phyloP scores from a whole-genome alignment of 2,888 invertebrate genomes.

The Capitulum mitella region DNA sequence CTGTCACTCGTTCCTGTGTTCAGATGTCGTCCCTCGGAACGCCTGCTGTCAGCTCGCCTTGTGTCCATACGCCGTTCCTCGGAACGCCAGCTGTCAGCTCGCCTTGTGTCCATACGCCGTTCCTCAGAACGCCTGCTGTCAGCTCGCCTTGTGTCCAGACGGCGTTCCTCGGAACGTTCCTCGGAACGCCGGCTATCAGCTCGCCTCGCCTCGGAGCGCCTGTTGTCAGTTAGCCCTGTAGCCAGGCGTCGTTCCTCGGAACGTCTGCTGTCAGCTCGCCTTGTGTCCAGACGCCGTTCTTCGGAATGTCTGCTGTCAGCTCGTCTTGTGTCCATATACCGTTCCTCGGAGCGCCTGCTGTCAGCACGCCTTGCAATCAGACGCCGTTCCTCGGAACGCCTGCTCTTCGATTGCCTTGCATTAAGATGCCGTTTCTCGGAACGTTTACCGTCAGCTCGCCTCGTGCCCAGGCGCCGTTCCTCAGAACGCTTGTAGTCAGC shows the following conservation, averaged over 20 bases:
- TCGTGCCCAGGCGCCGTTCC: not conserved
- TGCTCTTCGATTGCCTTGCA: not conserved
- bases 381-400: not conserved
- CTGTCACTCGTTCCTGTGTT: not conserved
- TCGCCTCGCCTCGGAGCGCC: not conserved
- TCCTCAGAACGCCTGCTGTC: not conserved
- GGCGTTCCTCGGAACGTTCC: not conserved
- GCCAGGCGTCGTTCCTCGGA: not conserved
- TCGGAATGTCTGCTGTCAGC: not conserved
- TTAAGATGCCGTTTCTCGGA: not conserved
- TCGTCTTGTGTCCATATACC: not conserved
- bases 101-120: not conserved
- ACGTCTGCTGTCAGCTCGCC: not conserved
- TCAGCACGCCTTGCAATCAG: not conserved
- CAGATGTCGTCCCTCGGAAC: no score
- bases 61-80: not conserved
- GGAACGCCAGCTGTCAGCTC: not conserved
- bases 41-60: no score
- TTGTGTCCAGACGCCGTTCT: not conserved
- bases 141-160: not conserved
- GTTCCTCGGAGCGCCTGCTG: not conserved
- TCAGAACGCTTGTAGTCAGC: not conserved
- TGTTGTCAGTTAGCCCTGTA: not conserved
- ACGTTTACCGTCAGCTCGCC: not conserved
- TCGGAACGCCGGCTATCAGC: not conserved